These are phyloP conservation scores for Acanthosepion pharaonis DNA, from an alignment of 2,888 invertebrate genomes.

Conservation along the genomic window DNA sequence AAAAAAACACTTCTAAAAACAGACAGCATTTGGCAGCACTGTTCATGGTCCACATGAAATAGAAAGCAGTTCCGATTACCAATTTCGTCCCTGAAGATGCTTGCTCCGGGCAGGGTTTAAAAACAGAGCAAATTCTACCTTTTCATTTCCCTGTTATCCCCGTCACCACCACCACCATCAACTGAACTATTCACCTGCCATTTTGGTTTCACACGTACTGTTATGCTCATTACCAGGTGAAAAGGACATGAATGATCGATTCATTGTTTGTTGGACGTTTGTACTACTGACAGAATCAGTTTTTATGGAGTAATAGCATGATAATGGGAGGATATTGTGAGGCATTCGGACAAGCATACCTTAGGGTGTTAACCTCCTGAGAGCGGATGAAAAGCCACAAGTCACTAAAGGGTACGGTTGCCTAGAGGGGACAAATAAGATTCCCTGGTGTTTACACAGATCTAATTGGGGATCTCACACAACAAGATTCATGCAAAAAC, in stretches of 20 bases:
- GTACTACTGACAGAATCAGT: background rate
- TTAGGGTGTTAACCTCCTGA: slow-evolving; percentile 11
- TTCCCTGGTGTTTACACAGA: background rate
- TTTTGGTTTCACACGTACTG: background rate
- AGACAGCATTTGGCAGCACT: background rate
- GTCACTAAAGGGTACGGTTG: slow-evolving; percentile 10
- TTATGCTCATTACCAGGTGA: background rate
- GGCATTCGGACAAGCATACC: slow-evolving; percentile 6
- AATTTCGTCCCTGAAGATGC: slow-evolving; percentile 1
- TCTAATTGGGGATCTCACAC: slow-evolving; percentile 21
- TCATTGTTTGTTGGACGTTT: slow-evolving; percentile 4
- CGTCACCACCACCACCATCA: background rate
- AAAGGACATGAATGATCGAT: background rate
- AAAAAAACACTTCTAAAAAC: background rate
- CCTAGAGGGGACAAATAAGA: background rate
- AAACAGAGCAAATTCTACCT: background rate
- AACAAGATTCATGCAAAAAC: background rate
- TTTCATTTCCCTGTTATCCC: background rate
- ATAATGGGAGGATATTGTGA: slow-evolving; percentile 33
- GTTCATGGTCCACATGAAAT: background rate
- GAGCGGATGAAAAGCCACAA: slow-evolving; percentile 20
- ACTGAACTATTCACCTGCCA: background rate
- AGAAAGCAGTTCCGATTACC: slow-evolving; percentile 12
- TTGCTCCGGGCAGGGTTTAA: slow-evolving; percentile 33
- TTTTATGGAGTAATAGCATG: background rate